These are phyloP conservation scores for Ptychoptera contaminata DNA, from an alignment of 2,888 invertebrate species.

Conservation along the genomic window DNA sequence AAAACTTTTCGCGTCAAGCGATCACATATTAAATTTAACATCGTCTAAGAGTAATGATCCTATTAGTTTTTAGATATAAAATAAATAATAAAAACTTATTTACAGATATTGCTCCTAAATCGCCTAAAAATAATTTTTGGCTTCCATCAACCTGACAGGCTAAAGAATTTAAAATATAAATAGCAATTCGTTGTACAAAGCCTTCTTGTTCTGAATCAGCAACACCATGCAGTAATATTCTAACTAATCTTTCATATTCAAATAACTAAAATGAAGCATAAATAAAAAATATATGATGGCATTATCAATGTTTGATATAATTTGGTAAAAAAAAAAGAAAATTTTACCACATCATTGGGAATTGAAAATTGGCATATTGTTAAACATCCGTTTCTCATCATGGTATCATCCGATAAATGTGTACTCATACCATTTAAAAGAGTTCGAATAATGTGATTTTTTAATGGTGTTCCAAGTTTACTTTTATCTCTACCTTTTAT, in stretches of 20 bases:
- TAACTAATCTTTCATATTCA: conserved; percentile 75
- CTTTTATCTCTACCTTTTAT: conserved; percentile 73
- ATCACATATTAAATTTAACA: conserved; percentile 75
- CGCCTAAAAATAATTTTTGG: conserved; percentile 82
- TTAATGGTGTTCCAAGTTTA: conserved; percentile 54
- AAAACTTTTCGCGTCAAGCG: conserved; percentile 61
- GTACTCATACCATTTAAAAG: conserved; percentile 79
- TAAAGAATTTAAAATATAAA: conserved; percentile 85
- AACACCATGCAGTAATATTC: conserved; percentile 66
- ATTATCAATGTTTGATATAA: not conserved
- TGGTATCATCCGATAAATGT: conserved; percentile 71
- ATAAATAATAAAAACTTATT: not conserved
- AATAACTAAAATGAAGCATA: conserved; percentile 48
- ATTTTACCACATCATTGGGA: conserved; percentile 79
- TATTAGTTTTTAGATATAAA: conserved; percentile 1
- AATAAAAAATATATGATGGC: not conserved
- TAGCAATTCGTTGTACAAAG: conserved; percentile 87
- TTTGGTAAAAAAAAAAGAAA: not conserved
- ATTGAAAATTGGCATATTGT: conserved; percentile 90
- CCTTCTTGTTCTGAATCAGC: conserved; percentile 70
- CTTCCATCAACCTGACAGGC: conserved; percentile 92
- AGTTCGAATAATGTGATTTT: conserved; percentile 64
- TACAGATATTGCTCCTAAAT: conserved; percentile 73
- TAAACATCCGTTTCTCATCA: conserved; percentile 93
- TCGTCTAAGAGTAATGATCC: conserved; percentile 40